Evolutionary conservation across 2,113 vertebrate species (phyloP).

Genomic region (Caracal caracal): DNA sequence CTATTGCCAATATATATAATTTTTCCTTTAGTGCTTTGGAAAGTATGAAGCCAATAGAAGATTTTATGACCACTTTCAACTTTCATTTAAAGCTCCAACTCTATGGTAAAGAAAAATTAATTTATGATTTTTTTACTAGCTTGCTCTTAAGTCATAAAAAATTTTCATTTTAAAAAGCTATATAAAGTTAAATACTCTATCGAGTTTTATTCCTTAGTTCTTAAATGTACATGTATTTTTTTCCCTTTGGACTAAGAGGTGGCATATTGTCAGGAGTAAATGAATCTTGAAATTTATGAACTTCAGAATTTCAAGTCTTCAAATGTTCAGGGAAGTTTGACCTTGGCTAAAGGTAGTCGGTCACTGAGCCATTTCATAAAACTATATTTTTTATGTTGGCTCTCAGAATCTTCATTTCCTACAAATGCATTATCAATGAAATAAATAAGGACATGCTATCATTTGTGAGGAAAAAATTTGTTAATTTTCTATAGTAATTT

Average conservation of each 20-base stretch:
- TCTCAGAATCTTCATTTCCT: background rate
- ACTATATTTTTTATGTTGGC: background rate
- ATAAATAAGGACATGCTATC: background rate
- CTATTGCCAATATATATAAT: background rate
- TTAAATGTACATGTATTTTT: slow-evolving; percentile 1
- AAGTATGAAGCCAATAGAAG: slow-evolving; percentile 45
- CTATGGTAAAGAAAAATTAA: slow-evolving; percentile 64
- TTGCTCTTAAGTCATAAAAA: slow-evolving; percentile 61
- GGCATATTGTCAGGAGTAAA: slow-evolving; percentile 37
- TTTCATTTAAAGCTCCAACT: slow-evolving; percentile 48
- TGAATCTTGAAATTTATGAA: slow-evolving; percentile 56
- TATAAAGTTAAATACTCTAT: slow-evolving; percentile 66
- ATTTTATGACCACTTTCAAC: slow-evolving; percentile 61
- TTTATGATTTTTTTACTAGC: slow-evolving; percentile 61
- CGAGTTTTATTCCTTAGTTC: slow-evolving; percentile 39
- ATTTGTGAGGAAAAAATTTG: background rate
- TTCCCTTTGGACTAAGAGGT: slow-evolving; percentile 53
- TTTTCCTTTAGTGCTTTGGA: background rate
- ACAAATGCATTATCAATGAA: background rate
- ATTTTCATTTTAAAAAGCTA: slow-evolving; percentile 50
- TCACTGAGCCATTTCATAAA: background rate
- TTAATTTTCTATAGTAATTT: background rate
- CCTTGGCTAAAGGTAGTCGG: background rate
- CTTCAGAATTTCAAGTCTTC: slow-evolving; percentile 2
- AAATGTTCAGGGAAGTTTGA: background rate